Evolutionary conservation across 2,797 vertebrate species (phyloP), one percentile per base, ranked within the genome.

Genomic region (Anas bernieri): DNA sequence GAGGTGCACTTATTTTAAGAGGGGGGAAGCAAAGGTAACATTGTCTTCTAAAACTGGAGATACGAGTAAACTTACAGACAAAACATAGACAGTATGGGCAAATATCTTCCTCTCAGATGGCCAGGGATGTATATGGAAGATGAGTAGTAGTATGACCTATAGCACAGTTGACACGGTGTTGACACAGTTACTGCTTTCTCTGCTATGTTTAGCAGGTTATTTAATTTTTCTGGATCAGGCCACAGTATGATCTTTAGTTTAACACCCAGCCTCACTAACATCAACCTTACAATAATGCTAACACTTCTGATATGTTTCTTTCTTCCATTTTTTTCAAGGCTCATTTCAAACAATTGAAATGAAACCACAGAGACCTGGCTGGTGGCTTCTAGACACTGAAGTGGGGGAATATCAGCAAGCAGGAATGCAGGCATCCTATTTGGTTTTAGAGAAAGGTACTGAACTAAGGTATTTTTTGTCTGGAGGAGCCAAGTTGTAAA

Each of bases 301-400:
- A 55, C 15, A 2, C 78, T 88, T 89, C 69, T 84, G 28, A 70
- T 55, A 33, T 1, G 1, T 52, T 83, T 77, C 7, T 86, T 22
- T 72, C 72, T 78, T 93, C 62, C 26, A 17, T 67, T 95, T 50
- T 83, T 73, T 97, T 93, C 63, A 96, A 99, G 99, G 99, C 66
- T 97, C 98, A 55, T 99, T 99, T 98, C 98, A 98, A 70, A 99
- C 99, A 86, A 95, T 99, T 92, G 98, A 99, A 98, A 99, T 99
- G 99, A 97, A 96, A 74, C 98, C 99, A 46, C 98, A 98, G 76
- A 99, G 98, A 96, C 98, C 98, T 63, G 99, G 99, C 30, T 97
- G 98, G 85, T 99, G 99, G 99, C 98, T 99, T 93, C 96, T 99
- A 87, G 98, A 99, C 95, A 99, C 99, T 18, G 98, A 99, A 96